Conservation (phyloP, 1,140 invertebrate genomes). For the Zaprionus taronus region DNA sequence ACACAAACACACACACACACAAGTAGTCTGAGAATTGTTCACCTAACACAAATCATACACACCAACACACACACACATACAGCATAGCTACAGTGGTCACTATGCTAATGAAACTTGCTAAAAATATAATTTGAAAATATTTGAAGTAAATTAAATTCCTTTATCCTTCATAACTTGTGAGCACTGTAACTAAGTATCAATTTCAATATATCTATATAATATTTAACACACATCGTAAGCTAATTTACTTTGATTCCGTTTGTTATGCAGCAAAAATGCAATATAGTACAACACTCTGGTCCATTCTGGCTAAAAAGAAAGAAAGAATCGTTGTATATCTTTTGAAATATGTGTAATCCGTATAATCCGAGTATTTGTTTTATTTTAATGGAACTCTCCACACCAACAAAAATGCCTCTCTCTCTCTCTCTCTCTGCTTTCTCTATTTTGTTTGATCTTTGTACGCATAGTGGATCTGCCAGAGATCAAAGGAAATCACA, state of each 20-base stretch:
- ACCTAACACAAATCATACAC: constrained; percentile 16
- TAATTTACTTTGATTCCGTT: constrained; percentile 64
- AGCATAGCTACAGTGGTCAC: background rate
- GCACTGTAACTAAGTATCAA: background rate
- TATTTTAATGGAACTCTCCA: constrained; percentile 26
- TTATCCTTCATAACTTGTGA: background rate
- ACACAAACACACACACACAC: constrained; percentile 30
- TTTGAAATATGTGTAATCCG: constrained; percentile 7
- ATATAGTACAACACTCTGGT: constrained; percentile 70
- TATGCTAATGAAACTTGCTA: background rate
- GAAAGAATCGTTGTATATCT: constrained; percentile 2
- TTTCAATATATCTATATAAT: background rate
- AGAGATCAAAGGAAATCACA: constrained; percentile 98
- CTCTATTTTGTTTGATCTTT: constrained; percentile 58
- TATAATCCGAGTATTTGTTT: constrained; percentile 19
- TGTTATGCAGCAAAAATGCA: constrained; percentile 65
- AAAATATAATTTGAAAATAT: background rate
- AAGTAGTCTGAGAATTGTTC: constrained; percentile 2
- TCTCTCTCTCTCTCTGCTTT: constrained; percentile 64
- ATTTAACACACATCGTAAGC: constrained; percentile 46
- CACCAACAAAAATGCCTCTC: constrained; percentile 25
- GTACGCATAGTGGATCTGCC: constrained; percentile 94
- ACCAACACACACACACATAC: constrained; percentile 18
- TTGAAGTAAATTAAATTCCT: background rate
- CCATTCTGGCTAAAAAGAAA: constrained; percentile 45